phyloP scores from a whole-genome alignment of 1,140 invertebrate genomes.

The Drosophila nikananu region DNA sequence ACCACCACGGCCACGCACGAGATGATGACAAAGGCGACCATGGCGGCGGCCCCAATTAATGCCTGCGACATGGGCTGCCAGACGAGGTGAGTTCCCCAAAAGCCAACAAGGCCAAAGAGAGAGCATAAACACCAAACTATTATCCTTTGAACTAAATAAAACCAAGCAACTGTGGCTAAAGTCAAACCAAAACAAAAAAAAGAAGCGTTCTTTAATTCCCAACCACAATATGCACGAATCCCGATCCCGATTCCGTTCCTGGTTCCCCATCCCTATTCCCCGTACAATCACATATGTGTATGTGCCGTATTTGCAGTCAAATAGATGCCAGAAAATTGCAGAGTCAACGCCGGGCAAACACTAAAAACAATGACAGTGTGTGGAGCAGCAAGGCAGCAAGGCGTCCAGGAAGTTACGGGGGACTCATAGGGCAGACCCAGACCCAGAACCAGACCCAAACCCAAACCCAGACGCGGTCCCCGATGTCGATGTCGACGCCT shows the following conservation, averaged over 20 bases:
- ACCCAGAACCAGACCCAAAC: background rate
- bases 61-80: slow-evolving; percentile 85
- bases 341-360: slow-evolving; percentile 70
- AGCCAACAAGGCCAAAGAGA: too few relatives aligned
- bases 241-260: background rate
- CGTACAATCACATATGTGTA: slow-evolving; percentile 9
- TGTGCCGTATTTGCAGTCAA: slow-evolving; percentile 47
- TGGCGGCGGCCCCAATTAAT: slow-evolving; percentile 61
- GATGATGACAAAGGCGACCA: slow-evolving; percentile 66
- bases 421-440: background rate
- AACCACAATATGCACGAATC: slow-evolving; percentile 4
- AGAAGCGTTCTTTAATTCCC: slow-evolving; percentile 8
- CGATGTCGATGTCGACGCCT: slow-evolving; percentile 26
- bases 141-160: slow-evolving; percentile 16
- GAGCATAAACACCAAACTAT: background rate
- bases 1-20: slow-evolving; percentile 75
- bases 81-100: slow-evolving; percentile 77
- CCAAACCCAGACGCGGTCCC: background rate
- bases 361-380: slow-evolving; percentile 70
- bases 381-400: too few relatives aligned
- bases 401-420: slow-evolving; percentile 12
- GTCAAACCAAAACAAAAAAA: background rate
- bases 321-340: slow-evolving; percentile 71
- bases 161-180: too few relatives aligned
- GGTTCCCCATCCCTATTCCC: background rate